phyloP scores from a whole-genome alignment of 1,140 invertebrate genomes.

The Antheraea mylitta region DNA sequence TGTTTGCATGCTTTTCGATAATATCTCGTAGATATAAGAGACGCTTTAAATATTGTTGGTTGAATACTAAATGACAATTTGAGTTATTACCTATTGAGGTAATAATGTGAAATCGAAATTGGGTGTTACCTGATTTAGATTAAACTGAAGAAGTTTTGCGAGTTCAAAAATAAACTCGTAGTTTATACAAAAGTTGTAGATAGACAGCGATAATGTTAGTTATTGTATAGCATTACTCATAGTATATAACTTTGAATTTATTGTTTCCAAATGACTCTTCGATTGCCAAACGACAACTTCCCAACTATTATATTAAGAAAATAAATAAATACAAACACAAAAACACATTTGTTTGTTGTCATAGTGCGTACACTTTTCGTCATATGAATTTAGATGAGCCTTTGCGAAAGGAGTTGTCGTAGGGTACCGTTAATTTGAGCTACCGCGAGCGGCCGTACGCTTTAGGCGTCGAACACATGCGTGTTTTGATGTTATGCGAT shows the following conservation, averaged over 20 bases:
- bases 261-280: no score
- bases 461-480: conserved; percentile 35
- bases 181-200: no score
- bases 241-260: no score
- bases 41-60: not conserved
- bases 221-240: no score
- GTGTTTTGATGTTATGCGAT: conserved; percentile 6
- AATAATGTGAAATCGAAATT: no score
- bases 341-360: conserved; percentile 39
- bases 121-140: no score
- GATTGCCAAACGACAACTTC: no score
- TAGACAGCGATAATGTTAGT: no score
- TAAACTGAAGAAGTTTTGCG: no score
- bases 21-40: conserved; percentile 9
- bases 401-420: conserved; percentile 47
- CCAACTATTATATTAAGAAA: not conserved
- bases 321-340: conserved; percentile 12
- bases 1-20: conserved; percentile 29
- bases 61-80: not conserved
- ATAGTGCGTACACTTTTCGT: conserved; percentile 40
- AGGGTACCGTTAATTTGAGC: conserved; percentile 61
- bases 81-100: not conserved
- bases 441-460: conserved; percentile 43
- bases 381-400: conserved; percentile 55
- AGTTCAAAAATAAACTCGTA: no score